Base-by-base conservation (phyloP, 2,888 invertebrate genomes). In the Phorcus lineatus region DNA sequence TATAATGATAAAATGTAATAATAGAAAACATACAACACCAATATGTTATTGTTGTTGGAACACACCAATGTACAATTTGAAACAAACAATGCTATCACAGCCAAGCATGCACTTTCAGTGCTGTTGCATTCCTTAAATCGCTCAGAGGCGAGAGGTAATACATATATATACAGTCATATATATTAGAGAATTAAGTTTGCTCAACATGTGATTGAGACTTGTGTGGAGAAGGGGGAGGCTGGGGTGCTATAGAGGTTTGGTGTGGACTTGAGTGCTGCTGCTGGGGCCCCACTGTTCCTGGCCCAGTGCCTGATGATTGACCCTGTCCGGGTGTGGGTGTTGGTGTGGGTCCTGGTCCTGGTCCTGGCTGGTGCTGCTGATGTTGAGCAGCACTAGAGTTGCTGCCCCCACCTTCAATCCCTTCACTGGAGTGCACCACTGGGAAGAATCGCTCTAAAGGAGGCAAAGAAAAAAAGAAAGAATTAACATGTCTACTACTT, bases 381-480 rank as follows among this genome's bases (percentile, higher is more conserved):
- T 78, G 62, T 24, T 16, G 36, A 19, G 70, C 16, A 16, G n/a
- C 70, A 36, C 70, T 70, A 17, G 80, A 80, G 80, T 75, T 81
- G 79, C 76, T 81, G 78, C 83, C 82, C 76, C 83, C 86, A 31
- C 82, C 80, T 77, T 88, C 88, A 84, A 87, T 85, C 36, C 86
- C 87, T 47, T 88, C 89, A 79, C 82, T 85, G 74, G 82, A 85
- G 67, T 88, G 89, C 74, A 88, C 81, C 76, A 85, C 88, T 74
- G 87, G 87, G 80, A 88, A 89, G 80, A 87, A 86, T 36, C 89
- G 84, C 83, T 89, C 89, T 89, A 84, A 66, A 86, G 31, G 3
- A 55, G n/a, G 55, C 19, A 57, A 57, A 57, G 7, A 11, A 4
- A 47, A 47, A 11, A 47, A 1, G 6, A 11, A 11, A 47, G 9